Evolutionary conservation across 2,113 vertebrate species (phyloP).

Genomic region (Mormyrus lacerda): DNA sequence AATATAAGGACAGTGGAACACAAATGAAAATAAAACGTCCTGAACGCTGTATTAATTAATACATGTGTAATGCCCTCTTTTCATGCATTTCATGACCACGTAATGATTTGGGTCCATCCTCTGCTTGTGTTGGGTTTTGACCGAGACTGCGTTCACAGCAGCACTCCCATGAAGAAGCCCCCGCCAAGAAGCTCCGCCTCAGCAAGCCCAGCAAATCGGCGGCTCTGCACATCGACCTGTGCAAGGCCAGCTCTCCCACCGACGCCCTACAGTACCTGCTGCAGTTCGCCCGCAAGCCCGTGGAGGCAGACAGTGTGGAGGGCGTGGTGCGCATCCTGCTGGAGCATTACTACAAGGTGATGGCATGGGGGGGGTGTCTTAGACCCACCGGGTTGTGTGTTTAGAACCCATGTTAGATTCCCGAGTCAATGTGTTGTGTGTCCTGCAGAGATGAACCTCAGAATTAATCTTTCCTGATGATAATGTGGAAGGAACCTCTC

Average conservation of each 20-base stretch:
- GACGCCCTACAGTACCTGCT: conserved; percentile 91
- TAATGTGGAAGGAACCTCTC: not conserved
- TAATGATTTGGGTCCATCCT: no score
- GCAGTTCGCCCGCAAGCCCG: conserved; percentile 83
- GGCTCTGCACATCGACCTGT: conserved; percentile 84
- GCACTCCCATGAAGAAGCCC: conserved; percentile 78
- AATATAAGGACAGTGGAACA: not conserved
- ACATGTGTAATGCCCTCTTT: not conserved
- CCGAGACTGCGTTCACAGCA: conserved; percentile 30
- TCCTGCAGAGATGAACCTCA: not conserved
- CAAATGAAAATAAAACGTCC: not conserved
- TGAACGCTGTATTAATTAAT: not conserved
- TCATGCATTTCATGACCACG: no score
- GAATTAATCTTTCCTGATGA: not conserved
- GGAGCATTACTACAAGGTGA: conserved; percentile 95
- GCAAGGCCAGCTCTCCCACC: conserved; percentile 81
- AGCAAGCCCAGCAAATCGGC: conserved; percentile 97
- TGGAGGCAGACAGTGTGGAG: conserved; percentile 91
- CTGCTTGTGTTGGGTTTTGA: not conserved
- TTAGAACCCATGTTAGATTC: not conserved
- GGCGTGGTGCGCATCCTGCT: conserved; percentile 85
- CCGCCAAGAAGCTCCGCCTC: conserved; percentile 80
- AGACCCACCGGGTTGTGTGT: not conserved
- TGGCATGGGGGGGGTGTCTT: not conserved
- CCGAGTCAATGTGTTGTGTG: not conserved